Conservation (phyloP, 2,888 invertebrate species). For the Dendrolimus houi region DNA sequence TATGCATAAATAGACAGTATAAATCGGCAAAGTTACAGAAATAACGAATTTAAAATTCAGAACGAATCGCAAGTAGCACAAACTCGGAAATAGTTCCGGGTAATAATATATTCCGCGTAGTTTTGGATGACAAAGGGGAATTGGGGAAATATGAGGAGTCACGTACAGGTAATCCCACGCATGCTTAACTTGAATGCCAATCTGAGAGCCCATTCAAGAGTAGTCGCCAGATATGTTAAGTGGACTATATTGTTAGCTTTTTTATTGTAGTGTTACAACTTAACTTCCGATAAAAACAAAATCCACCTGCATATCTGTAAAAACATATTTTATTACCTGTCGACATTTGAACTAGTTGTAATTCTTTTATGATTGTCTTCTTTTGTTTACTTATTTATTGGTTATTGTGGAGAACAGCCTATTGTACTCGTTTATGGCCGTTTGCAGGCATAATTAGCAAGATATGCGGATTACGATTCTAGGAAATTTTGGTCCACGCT, state of each 20-base stretch:
- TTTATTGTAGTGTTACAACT: neutral
- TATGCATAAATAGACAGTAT: no score
- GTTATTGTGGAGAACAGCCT: no score
- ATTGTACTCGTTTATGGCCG: no score
- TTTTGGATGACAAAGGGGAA: conserved; percentile 9
- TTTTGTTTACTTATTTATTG: no score
- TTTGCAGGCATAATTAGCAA: no score
- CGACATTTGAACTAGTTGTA: no score
- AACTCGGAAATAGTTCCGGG: conserved; percentile 1
- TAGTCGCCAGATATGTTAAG: conserved; percentile 17
- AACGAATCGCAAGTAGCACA: neutral
- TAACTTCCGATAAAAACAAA: no score
- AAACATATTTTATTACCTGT: no score
- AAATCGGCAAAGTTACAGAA: neutral
- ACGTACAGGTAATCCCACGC: conserved; percentile 24
- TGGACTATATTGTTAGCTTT: conserved; percentile 10
- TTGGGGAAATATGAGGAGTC: conserved; percentile 17
- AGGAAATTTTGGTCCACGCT: no score
- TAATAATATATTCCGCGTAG: conserved; percentile 2
- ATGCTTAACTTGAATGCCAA: conserved; percentile 25
- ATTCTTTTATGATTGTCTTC: no score
- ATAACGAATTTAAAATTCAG: neutral
- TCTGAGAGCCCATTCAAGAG: conserved; percentile 15
- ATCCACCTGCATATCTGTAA: no score
- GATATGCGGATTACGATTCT: no score